Evolutionary conservation across 1,140 invertebrate species (phyloP), one percentile per base, ranked within the genome.

Genomic region (Procambarus virginalis): DNA sequence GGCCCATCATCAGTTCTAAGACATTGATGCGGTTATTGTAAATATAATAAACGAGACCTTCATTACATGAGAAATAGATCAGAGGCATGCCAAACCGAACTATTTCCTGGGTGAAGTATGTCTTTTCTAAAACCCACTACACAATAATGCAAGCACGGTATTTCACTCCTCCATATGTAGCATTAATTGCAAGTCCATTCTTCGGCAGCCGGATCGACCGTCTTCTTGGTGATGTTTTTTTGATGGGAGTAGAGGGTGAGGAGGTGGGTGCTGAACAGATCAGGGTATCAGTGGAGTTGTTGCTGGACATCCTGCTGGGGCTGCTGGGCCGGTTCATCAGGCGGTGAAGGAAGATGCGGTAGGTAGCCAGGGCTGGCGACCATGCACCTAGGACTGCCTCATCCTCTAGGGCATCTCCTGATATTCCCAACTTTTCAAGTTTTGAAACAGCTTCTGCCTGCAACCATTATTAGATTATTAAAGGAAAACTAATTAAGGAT

Each of bases 261-360:
- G 73, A 12, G 2, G 58, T 12, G 5, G 68, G 45, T 22, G 20
- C 8, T 5, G 64, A 68, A 12, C 55, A 14, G 75, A n/a, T 20
- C 75, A 20, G 17, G 4, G 68, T 17, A 2, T 73, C 49, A 1
- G 77, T 83, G 55, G 45, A 45, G 17, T n/a, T 68, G 46, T 58
- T 48, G 20, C 51, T 51, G 48, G 58, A 48, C 78, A 58, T 22
- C 55, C 14, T 70, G 17, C n/a, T 34, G 60, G 68, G 77, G 84
- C 34, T 76, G 34, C n/a, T 51, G 10, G 80, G 48, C 2, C 20
- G 55, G 80, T n/a, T 83, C 80, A 76, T 68, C 12, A 95, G 92
- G 68, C 94, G 93, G 91, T 96, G 95, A 48, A 95, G 92, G 10
- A 96, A 93, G 77, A 96, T 96, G 76, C 96, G 93, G 92, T 96